Base-by-base conservation (phyloP, 2,888 invertebrate genomes). In the Apantesis nais region DNA sequence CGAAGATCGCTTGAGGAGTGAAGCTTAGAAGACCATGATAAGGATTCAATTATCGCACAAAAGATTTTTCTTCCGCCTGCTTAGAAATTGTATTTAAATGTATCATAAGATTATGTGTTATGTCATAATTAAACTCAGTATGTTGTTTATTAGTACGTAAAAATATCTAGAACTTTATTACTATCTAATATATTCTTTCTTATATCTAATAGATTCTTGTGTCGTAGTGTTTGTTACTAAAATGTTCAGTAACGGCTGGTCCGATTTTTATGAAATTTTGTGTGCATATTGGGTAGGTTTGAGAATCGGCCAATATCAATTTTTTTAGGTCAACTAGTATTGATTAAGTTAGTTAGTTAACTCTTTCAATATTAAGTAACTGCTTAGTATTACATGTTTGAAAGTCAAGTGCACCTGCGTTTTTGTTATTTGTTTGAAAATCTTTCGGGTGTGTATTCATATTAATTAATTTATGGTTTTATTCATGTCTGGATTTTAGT, bases 1-100 rank as follows among this genome's bases (percentile, higher is more conserved):
- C 95, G 0, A 72, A 67, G 22, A 75, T 74, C 22, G 66, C 41
- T 12, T 66, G 39, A 58, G 39, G 11, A 58, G 7, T 11, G 19
- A 22, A 63, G n/a, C 7, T 52, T 34, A n/a, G n/a, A 34, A 34
- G 34, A 31, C 22, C 22, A 19, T 22, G 14, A 11, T 1, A 22
- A 25, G 11, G 2, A 58, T 8, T 16, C 29, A 39, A 39, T 58
- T 58, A 29, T 66, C 66, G 66, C 66, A 39, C 66, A 66, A 66
- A 66, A 12, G 2, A 12, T 58, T 22, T 22, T 66, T 25, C 16
- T 22, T 29, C 39, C 55, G 19, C 25, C 1, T 19, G 16, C 12
- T 16, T 52, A 14, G 22, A 37, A 16, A 16, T 11, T 25, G n/a
- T 2, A 14, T 11, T 16, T 58, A 29, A 25, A 55, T 58, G 58